Evolutionary conservation across 64 coral and sea anemone genomes (phyloP), one percentile per base, ranked within the genome.

Genomic region (Exaiptasia diaphana): DNA sequence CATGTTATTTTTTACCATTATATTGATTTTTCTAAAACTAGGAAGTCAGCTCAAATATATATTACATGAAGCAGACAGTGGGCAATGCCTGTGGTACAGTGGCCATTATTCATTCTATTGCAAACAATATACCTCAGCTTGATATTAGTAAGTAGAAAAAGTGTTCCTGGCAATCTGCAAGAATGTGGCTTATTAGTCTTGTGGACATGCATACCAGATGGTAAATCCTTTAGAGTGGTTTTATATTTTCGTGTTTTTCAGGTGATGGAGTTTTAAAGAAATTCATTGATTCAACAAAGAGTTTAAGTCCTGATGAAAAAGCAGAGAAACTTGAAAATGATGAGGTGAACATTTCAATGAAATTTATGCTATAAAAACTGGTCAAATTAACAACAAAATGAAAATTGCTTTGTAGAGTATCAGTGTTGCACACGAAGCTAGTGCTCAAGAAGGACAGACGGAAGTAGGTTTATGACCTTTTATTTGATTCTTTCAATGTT

Each of bases 1-100:
- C 21, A 13, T 9, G 35, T 28, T 11, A 58, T 41, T 23, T 0
- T 14, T 20, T 45, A 60, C 36, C 11, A 49, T 73, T 54, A 29
- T 56, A n/a, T 33, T 75, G 37, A 17, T 12, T 20, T 44, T 15
- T 80, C 4, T 28, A 36, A 42, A 28, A 64, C 12, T 37, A 99
- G 95, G 80, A 81, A 79, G 68, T 99, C 23, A 99, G 89, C 54
- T 74, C 95, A 8, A 82, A 85, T 64, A 18, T 99, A 39, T 99
- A 89, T 52, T 99, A 88, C 43, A 99, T 88, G 72, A 99, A 99
- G 42, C 95, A 99, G 58, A 99, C 89, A 53, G 75, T 99, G 9
- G 75, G 89, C 6, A 99, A 99, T 81, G 95, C 95, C 3, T 99
- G 95, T 89, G 95, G 95, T 41, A 99, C 95, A 8, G 90, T 99